Evolutionary conservation across 2,797 vertebrate genomes (phyloP).

Genomic region (Nannoperca obscura): DNA sequence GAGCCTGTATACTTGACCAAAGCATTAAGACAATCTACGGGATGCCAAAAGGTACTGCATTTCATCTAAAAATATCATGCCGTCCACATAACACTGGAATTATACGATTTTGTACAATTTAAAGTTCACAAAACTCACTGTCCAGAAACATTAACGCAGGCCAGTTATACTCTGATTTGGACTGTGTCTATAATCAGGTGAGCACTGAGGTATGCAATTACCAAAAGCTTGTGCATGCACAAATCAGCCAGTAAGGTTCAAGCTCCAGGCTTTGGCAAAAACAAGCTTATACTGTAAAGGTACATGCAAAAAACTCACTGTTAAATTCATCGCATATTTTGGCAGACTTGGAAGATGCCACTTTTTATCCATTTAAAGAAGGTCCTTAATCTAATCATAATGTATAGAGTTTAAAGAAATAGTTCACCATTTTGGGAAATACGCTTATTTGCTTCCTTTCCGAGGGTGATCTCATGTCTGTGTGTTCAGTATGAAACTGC

Average conservation of each 20-base stretch:
- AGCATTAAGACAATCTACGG: constrained; percentile 76
- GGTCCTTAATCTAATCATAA: constrained; percentile 60
- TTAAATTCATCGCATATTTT: constrained; percentile 43
- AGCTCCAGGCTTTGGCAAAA: constrained; percentile 72
- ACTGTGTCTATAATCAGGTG: constrained; percentile 60
- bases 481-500: neutral
- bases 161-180: constrained; percentile 58
- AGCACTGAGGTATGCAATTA: constrained; percentile 59
- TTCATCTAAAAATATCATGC: constrained; percentile 82
- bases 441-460: constrained; percentile 3
- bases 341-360: constrained; percentile 53
- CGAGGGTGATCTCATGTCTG: constrained; percentile 11
- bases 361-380: constrained; percentile 53
- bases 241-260: constrained; percentile 68
- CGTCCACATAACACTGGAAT: constrained; percentile 76
- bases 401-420: constrained; percentile 38
- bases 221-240: constrained; percentile 78
- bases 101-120: constrained; percentile 75
- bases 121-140: constrained; percentile 67
- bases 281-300: constrained; percentile 72
- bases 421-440: constrained; percentile 30
- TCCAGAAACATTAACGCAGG: constrained; percentile 62
- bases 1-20: constrained; percentile 66
- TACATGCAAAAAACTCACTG: constrained; percentile 79
- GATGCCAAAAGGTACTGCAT: constrained; percentile 77